These are phyloP conservation scores for Catajapyx aquilonaris DNA, from an alignment of 1,140 invertebrate species.

Conservation along the genomic window DNA sequence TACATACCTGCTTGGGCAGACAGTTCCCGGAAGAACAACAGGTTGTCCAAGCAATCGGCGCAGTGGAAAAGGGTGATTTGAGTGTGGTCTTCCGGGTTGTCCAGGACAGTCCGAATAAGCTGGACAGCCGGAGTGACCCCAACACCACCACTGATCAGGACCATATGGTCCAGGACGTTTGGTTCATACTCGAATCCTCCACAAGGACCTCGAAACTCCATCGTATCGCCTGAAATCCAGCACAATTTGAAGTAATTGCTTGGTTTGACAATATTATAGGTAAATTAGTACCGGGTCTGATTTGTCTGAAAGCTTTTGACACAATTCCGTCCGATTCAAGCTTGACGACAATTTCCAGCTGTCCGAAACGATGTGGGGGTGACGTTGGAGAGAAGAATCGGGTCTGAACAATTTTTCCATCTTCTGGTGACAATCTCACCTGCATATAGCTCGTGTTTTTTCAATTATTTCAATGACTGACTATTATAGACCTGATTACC, in stretches of 20 bases:
- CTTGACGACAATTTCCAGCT: background rate
- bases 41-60: background rate
- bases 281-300: background rate
- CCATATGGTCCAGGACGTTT: slow-evolving; percentile 1
- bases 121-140: slow-evolving; percentile 13
- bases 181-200: slow-evolving; percentile 8
- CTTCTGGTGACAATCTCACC: background rate
- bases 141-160: slow-evolving; percentile 11
- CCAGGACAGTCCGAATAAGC: slow-evolving; percentile 2
- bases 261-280: background rate
- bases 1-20: too few relatives aligned
- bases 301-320: background rate
- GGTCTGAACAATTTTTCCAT: background rate
- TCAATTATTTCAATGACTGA: background rate
- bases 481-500: too few relatives aligned
- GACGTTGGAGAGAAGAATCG: background rate
- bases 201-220: slow-evolving; percentile 8
- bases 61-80: background rate
- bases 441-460: background rate
- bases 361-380: background rate
- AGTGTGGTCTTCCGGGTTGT: background rate
- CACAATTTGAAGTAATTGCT: background rate
- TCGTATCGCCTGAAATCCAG: slow-evolving; percentile 2
- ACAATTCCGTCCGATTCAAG: background rate
- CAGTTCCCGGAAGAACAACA: background rate